phyloP scores from a whole-genome alignment of 2,797 vertebrate genomes.

The Sebastolobus altivelis region DNA sequence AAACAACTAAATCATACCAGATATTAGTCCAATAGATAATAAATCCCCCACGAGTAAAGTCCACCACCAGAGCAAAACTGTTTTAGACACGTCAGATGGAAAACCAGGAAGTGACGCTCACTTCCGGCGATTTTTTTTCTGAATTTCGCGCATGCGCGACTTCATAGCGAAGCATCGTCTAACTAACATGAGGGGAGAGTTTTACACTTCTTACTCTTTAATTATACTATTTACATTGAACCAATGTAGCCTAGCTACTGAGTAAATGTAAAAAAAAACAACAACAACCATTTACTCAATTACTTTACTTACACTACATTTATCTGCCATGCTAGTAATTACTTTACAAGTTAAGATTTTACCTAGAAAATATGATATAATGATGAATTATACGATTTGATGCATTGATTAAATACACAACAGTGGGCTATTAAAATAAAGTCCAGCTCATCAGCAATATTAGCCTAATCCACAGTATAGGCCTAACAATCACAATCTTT shows the following conservation, averaged over 20 bases:
- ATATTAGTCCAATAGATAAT: conserved; percentile 51
- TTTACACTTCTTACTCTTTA: neutral
- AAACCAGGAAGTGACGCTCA: conserved; percentile 73
- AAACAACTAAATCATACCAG: conserved; percentile 55
- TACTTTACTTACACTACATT: neutral
- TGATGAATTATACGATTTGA: neutral
- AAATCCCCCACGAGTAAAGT: conserved; percentile 56
- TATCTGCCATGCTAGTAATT: neutral
- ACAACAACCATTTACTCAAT: neutral
- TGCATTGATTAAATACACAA: neutral
- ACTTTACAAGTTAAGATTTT: neutral
- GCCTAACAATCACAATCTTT: neutral
- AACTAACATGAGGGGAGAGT: neutral
- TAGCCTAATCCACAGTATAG: neutral
- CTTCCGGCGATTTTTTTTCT: conserved; percentile 12
- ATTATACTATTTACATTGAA: neutral
- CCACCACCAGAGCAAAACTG: conserved; percentile 63
- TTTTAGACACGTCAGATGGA: conserved; percentile 88
- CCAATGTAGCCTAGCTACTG: neutral
- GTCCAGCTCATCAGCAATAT: neutral
- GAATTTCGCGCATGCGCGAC: conserved; percentile 29
- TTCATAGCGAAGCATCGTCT: neutral
- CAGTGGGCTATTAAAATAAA: neutral
- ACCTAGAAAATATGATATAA: neutral
- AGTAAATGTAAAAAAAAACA: neutral